These are phyloP conservation scores for Agrilus planipennis DNA, from an alignment of 1,140 invertebrate species.

Conservation along the genomic window DNA sequence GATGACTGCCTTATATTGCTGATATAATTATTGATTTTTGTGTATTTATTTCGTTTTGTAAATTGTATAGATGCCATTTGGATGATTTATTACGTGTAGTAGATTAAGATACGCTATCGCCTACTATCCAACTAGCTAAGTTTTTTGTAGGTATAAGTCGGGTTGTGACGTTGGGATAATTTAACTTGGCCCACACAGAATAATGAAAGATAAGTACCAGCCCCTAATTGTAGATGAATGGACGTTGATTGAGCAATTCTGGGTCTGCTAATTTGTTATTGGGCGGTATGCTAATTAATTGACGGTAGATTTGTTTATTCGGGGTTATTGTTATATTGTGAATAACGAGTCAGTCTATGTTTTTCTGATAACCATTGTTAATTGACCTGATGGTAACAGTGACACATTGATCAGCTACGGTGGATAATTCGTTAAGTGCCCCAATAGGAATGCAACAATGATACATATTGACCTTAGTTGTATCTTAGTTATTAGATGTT, in stretches of 20 bases:
- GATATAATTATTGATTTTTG: background rate
- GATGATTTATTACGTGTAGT: background rate
- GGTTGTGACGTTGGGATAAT: slow-evolving; percentile 5
- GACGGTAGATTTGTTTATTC: too few relatives aligned
- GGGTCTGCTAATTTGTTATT: slow-evolving; percentile 26
- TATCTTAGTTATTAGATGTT: too few relatives aligned
- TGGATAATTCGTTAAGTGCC: too few relatives aligned
- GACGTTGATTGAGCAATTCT: slow-evolving; percentile 22
- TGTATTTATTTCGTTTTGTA: background rate
- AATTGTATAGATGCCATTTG: background rate
- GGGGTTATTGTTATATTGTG: too few relatives aligned
- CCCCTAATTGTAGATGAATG: slow-evolving; percentile 27
- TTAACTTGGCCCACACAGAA: slow-evolving; percentile 18
- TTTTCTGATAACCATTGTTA: too few relatives aligned
- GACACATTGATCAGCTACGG: too few relatives aligned
- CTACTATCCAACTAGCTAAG: slow-evolving; percentile 13
- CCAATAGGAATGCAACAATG: too few relatives aligned
- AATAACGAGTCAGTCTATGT: too few relatives aligned
- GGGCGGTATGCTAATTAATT: too few relatives aligned
- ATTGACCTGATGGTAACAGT: too few relatives aligned
- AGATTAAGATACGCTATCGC: background rate
- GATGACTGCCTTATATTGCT: background rate
- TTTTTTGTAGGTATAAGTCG: slow-evolving; percentile 9
- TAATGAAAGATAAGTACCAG: slow-evolving; percentile 25
- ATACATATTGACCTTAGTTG: too few relatives aligned